Base-by-base conservation (phyloP, 64 coral and sea anemone genomes). In the Porites lutea region DNA sequence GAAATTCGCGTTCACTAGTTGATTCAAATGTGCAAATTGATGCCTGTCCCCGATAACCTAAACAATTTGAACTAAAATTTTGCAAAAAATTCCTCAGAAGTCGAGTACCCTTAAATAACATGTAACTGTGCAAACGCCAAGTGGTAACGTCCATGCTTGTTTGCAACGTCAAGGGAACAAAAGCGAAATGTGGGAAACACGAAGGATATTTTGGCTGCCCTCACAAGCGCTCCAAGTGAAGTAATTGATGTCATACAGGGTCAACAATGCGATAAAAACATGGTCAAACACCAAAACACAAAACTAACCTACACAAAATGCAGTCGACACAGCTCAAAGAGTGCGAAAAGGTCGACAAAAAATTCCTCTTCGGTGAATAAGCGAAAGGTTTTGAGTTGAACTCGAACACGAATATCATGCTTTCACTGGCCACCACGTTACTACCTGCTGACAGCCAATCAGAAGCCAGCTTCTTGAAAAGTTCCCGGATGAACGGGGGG, bases 381-480 rank as follows among this genome's bases (percentile, higher is more conserved):
- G 91, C 88, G 89, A 87, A 82, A 93, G 88, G 85, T 78, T 95
- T 85, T 98, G 94, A 72, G 91, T 75, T 76, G 91, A 89, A 86
- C 88, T 97, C 88, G 92, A 90, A 93, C 88, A 96, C 92, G 94
- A 96, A 93, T 99, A 99, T 99, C 97, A 99, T 99, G 97, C 97
- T 99, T 99, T 99, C 97, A 96, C 82, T 93, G 90, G 83, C 95
- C 92, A 99, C 97, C 97, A 99, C 97, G 97, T 99, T 99, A 99
- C 92, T 95, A 95, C 95, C 91, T 91, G 87, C 84, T 94, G 79
- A 85, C 92, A 93, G 82, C 97, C 97, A 99, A 99, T 99, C 97
- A 99, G 94, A 93, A n/a, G 91, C 69, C 21, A 83, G 80, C 83
- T 86, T 85, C 92, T 48, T 13, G 44, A 79, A 60, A 97, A 86